Conservation (phyloP, 2,888 invertebrate genomes). For the Aspidiotus destructor region DNA sequence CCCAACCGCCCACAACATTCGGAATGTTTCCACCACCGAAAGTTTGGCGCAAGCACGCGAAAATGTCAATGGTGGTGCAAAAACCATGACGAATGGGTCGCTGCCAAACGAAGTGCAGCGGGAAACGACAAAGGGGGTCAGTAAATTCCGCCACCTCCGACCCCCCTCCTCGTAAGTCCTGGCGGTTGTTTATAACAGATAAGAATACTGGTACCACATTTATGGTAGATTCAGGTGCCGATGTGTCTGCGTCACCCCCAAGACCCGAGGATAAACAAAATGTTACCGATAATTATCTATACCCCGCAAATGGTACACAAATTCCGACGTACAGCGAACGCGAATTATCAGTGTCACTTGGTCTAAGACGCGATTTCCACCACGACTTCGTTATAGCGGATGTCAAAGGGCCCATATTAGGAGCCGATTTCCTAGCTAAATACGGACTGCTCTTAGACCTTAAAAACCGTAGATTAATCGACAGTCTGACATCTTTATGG, state of each 20-base stretch:
- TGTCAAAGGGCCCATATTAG: not conserved
- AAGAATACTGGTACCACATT: not conserved
- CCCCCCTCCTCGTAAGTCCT: not conserved
- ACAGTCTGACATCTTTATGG: not conserved
- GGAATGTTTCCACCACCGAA: not conserved
- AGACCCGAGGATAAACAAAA: not conserved
- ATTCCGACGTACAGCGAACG: not conserved
- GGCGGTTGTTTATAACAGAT: not conserved
- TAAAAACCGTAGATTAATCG: not conserved
- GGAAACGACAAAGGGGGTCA: not conserved
- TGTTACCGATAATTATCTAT: not conserved
- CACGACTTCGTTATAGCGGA: not conserved
- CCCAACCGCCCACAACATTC: not conserved
- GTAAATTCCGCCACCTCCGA: not conserved
- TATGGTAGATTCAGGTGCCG: not conserved
- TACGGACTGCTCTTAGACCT: not conserved
- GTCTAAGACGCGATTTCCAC: not conserved
- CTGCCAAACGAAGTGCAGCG: not conserved
- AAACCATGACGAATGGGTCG: not conserved
- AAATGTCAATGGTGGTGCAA: not conserved
- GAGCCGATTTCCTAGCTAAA: not conserved
- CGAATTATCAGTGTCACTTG: not conserved
- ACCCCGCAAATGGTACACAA: not conserved
- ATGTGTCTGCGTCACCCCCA: not conserved
- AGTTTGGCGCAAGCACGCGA: not conserved